These are phyloP conservation scores for Ichneumoninae sp. DNA, from an alignment of 2,888 invertebrate genomes.

Conservation along the genomic window DNA sequence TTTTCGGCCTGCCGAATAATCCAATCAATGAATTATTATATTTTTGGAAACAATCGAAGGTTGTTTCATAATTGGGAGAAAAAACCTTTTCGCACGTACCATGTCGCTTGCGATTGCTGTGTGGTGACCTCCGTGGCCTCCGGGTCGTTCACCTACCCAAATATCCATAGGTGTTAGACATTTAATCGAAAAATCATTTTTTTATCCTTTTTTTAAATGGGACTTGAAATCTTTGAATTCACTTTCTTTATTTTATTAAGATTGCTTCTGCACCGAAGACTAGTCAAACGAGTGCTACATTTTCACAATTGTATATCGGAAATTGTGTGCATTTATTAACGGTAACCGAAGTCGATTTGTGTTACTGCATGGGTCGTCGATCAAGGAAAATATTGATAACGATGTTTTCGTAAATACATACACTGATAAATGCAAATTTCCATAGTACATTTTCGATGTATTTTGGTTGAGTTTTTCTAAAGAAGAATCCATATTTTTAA, in stretches of 20 bases:
- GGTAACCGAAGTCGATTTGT: too few species aligned
- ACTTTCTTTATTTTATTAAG: neutral
- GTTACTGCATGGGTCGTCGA: too few species aligned
- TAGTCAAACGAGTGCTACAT: too few species aligned
- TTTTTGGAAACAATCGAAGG: neutral
- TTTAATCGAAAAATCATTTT: neutral
- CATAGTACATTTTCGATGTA: too few species aligned
- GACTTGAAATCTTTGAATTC: neutral
- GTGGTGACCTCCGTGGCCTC: slow-evolving; percentile 75
- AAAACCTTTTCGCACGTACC: slow-evolving; percentile 71
- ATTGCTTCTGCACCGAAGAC: too few species aligned
- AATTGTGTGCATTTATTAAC: too few species aligned
- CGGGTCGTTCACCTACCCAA: slow-evolving; percentile 80
- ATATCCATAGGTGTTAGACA: neutral
- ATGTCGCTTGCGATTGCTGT: slow-evolving; percentile 72
- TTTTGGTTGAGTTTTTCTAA: too few species aligned
- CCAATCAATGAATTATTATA: neutral
- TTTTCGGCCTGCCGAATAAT: slow-evolving; percentile 72
- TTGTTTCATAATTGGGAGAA: neutral
- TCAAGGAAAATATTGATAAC: too few species aligned
- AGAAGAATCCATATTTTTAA: too few species aligned
- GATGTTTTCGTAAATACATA: too few species aligned
- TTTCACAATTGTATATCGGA: too few species aligned
- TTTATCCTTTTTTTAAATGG: neutral
- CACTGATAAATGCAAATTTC: too few species aligned